Base-by-base conservation (phyloP, 2,888 invertebrate species). In the Ichneumon xanthorius region DNA sequence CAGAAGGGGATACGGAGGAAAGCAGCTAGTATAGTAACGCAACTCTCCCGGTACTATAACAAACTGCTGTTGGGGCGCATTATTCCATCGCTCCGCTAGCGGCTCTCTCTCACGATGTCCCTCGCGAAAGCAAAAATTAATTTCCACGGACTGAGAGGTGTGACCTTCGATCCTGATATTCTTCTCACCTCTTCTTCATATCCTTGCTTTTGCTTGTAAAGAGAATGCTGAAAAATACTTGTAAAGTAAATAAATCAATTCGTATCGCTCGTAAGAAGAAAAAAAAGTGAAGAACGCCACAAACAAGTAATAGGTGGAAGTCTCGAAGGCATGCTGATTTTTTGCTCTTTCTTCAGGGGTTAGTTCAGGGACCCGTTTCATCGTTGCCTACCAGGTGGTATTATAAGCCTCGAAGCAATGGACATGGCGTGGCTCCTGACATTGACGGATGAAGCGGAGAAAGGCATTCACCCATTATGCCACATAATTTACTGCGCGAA, bases 391-490 rank as follows among this genome's bases (percentile, higher is more conserved):
- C 7, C 75, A 63, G 75, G 67, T 76, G 67, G 16, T 61, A 61
- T 33, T 61, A 33, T 67, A 55, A 79, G 26, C 58, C 72, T 53
- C 83, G 53, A 77, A 67, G 76, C 70, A 63, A 67, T 73, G 45
- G 81, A 73, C 73, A 48, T 80, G 87, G 88, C 87, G 80, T 88
- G 87, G 89, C 87, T 88, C 86, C 84, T 91, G 93, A 93, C 93
- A 87, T 90, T 93, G 93, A 93, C 92, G 91, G 89, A 93, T 93
- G 92, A 88, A 91, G 89, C 90, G 85, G 89, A 89, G 90, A 92
- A 90, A 91, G 89, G 87, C 89, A 91, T 90, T 85, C 88, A 88
- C 68, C 87, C 89, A 91, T 92, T 93, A 91, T 92, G 88, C 89
- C 91, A 90, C 91, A 92, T 92, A 92, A 93, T 93, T 92, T 92